A percentile compares a stretch with the other conserved stretches of the same genome.
phyloP scores from a whole-genome alignment of 2,113 vertebrate genomes.

The Prionailurus viverrinus region DNA sequence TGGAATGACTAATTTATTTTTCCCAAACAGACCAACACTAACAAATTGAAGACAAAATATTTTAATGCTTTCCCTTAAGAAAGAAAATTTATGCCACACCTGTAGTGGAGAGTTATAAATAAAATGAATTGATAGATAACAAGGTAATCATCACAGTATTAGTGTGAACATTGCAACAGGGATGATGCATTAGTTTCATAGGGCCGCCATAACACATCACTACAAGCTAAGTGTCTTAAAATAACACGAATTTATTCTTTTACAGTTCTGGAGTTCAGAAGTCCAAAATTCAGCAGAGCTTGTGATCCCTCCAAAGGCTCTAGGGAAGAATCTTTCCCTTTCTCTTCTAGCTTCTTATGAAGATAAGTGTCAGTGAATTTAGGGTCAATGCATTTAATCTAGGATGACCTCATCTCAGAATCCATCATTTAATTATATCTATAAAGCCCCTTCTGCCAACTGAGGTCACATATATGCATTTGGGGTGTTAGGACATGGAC shows the following conservation, averaged over 20 bases:
- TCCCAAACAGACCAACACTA: not conserved
- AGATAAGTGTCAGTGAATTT: not conserved
- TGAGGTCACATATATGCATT: not conserved
- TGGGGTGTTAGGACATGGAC: not conserved
- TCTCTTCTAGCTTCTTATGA: not conserved
- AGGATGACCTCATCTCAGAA: not conserved
- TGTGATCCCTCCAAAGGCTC: not conserved
- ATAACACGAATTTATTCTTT: not conserved
- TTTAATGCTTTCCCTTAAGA: not conserved
- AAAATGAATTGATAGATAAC: not conserved
- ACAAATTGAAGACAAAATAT: not conserved
- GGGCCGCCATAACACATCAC: not conserved
- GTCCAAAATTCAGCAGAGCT: not conserved
- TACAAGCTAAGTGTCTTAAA: not conserved
- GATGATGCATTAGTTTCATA: not conserved
- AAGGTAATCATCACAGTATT: not conserved
- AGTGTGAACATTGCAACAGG: not conserved
- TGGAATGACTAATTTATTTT: slow-evolving; percentile 26
- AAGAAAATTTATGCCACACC: not conserved
- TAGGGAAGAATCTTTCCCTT: not conserved
- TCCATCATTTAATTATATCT: not conserved
- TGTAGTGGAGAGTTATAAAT: not conserved
- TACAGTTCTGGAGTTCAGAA: not conserved
- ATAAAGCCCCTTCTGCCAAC: not conserved
- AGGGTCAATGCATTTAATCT: not conserved